phyloP scores from a whole-genome alignment of 2,888 invertebrate genomes.

The Sialis lutaria region DNA sequence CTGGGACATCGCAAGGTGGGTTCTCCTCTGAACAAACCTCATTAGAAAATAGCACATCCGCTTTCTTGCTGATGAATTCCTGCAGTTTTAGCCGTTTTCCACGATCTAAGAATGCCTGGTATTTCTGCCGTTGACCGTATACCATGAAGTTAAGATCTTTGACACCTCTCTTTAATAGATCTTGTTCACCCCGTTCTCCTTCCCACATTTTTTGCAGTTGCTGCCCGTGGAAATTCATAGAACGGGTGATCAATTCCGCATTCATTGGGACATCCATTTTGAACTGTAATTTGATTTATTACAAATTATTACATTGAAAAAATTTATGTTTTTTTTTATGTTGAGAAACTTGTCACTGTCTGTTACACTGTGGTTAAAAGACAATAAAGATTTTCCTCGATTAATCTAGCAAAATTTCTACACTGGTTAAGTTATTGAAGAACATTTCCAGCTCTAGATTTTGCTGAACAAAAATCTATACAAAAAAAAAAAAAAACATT shows the following conservation, averaged over 20 bases:
- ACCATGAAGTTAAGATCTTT: slow-evolving; percentile 51
- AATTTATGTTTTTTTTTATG: no score
- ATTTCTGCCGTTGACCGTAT: slow-evolving; percentile 64
- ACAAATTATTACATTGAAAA: no score
- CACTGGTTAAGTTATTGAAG: no score
- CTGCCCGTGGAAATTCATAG: slow-evolving; percentile 72
- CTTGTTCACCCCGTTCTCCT: slow-evolving; percentile 62
- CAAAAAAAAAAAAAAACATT: no score
- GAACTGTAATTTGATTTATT: no score
- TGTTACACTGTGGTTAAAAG: no score
- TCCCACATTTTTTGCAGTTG: slow-evolving; percentile 81
- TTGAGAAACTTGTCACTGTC: no score
- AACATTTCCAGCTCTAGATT: no score
- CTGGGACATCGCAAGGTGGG: slow-evolving; percentile 29
- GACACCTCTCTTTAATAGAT: slow-evolving; percentile 42
- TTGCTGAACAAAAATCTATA: no score
- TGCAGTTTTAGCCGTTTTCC: slow-evolving; percentile 69
- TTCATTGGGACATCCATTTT: slow-evolving; percentile 22
- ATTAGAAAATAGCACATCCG: slow-evolving; percentile 53
- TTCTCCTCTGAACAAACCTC: slow-evolving; percentile 30
- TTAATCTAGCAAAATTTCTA: no score
- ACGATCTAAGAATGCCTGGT: slow-evolving; percentile 66
- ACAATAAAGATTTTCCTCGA: no score
- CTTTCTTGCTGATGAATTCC: slow-evolving; percentile 76
- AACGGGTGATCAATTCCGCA: slow-evolving; percentile 42